Conservation (phyloP, 2,113 vertebrate species). For the Pan troglodytes region NHGRI_mPanTro3-v2.1_pri NC_086016.1:47993001-47993500, state of each 20-base stretch:
- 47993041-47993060: background rate
- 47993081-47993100: too few species aligned
- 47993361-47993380: background rate
- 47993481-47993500: background rate
- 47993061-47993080: background rate
- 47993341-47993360: background rate
- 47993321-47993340: background rate
- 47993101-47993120: too few species aligned
- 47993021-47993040: too few species aligned
- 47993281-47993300: background rate
- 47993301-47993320: background rate
- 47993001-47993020: background rate
- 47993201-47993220: background rate
- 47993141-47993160: too few species aligned
- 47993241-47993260: background rate
- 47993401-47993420: background rate
- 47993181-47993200: background rate
- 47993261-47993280: accelerated
- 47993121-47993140: too few species aligned
- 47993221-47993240: accelerated
- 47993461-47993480: accelerated
- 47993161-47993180: background rate
- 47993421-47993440: accelerated
- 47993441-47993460: accelerated
- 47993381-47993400: background rate